phyloP scores from a whole-genome alignment of 2,888 invertebrate species.

The Atrina japonica region DNA sequence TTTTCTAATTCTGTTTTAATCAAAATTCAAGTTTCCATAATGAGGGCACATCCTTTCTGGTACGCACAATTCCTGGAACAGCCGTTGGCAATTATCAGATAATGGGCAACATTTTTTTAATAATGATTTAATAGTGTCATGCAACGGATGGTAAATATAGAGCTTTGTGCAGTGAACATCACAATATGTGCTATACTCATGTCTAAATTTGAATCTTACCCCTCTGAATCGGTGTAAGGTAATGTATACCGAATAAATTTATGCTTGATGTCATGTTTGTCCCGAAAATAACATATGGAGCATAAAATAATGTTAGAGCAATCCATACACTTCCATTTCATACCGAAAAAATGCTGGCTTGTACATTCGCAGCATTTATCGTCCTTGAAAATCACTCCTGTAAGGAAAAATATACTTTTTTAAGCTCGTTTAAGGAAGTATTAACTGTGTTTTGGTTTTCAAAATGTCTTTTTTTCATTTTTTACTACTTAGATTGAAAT shows the following conservation, averaged over 20 bases:
- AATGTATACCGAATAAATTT: conserved; percentile 30
- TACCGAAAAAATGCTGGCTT: conserved; percentile 42
- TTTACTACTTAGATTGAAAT: background rate
- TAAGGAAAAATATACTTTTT: too few species aligned
- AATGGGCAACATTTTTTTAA: too few species aligned
- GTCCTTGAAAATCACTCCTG: conserved; percentile 48
- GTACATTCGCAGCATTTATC: conserved; percentile 45
- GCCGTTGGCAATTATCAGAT: too few species aligned
- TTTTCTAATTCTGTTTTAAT: too few species aligned
- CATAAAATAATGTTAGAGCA: conserved; percentile 45
- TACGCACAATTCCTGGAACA: too few species aligned
- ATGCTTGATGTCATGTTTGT: conserved; percentile 41
- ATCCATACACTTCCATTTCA: conserved; percentile 43
- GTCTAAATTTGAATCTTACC: background rate
- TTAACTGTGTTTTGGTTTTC: too few species aligned
- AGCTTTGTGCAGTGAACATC: background rate
- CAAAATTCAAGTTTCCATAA: too few species aligned
- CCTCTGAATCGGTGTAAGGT: background rate
- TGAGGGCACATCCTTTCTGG: too few species aligned
- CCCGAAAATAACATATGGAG: conserved; percentile 49
- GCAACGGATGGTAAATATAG: too few species aligned
- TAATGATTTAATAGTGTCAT: too few species aligned
- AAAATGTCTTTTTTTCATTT: too few species aligned
- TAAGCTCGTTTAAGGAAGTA: too few species aligned
- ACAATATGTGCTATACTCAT: background rate